Percentiles rank a stretch among this genome's conserved stretches.
Conservation (phyloP, 2,888 invertebrate genomes). For the Aleiodes alternator region DNA sequence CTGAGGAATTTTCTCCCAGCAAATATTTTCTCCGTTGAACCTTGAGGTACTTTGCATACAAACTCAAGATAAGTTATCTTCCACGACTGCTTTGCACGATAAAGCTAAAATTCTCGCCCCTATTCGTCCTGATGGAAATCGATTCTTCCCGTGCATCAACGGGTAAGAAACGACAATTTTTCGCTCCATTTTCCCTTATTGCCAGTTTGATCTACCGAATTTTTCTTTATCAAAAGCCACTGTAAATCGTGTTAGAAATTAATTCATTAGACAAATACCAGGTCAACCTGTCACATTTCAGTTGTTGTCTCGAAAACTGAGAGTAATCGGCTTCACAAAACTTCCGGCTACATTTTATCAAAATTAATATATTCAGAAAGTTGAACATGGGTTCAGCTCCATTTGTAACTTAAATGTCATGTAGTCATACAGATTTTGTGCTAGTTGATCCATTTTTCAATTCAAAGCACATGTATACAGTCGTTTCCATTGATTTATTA, state of each 20-base stretch:
- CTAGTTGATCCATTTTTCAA: not conserved
- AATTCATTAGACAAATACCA: too few species aligned
- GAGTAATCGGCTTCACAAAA: too few species aligned
- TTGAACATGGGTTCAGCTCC: too few species aligned
- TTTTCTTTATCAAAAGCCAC: conserved; percentile 17
- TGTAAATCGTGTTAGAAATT: too few species aligned
- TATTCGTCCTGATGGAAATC: not conserved
- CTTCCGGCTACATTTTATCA: too few species aligned
- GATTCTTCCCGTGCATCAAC: conserved; percentile 12
- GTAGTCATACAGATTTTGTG: too few species aligned
- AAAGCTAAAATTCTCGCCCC: not conserved
- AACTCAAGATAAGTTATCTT: conserved; percentile 25
- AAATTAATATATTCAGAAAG: too few species aligned
- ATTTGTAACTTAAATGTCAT: too few species aligned
- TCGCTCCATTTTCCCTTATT: conserved; percentile 1
- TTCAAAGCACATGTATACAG: not conserved
- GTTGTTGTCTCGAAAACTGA: too few species aligned
- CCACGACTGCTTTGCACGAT: not conserved
- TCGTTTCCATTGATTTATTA: conserved; percentile 25
- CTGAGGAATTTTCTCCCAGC: not conserved
- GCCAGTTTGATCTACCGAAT: conserved; percentile 11
- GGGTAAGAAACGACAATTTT: conserved; percentile 12
- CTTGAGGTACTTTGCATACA: not conserved
- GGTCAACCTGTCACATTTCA: too few species aligned
- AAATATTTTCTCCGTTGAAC: not conserved